These are phyloP conservation scores for Lutjanus erythropterus DNA, from an alignment of 2,113 vertebrate species.

Conservation along the genomic window DNA sequence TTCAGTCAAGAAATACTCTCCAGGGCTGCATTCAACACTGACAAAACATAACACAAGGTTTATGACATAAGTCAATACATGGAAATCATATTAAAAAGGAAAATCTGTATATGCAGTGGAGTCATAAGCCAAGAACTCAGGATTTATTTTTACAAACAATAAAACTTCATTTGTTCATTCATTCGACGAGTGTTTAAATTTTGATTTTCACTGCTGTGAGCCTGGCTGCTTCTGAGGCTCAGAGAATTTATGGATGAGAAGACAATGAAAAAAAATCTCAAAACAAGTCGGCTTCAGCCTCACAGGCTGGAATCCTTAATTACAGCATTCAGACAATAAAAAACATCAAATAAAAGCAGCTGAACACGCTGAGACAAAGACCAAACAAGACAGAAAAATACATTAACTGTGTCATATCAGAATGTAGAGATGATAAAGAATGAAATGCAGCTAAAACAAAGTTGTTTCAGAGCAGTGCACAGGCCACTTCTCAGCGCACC, in stretches of 20 bases:
- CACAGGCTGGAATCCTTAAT: not conserved
- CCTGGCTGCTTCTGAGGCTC: not conserved
- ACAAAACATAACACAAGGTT: too few species aligned
- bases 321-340: constrained; percentile 6
- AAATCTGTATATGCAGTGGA: not conserved
- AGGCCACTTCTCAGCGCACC: not conserved
- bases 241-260: not conserved
- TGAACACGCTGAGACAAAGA: not conserved
- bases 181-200: not conserved
- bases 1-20: too few species aligned
- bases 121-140: not conserved
- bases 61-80: not conserved
- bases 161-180: not conserved
- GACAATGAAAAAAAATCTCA: constrained; percentile 9
- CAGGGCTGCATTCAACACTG: too few species aligned
- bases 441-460: constrained; percentile 7
- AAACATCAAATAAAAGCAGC: constrained; percentile 2
- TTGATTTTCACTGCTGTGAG: not conserved
- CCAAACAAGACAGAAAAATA: not conserved
- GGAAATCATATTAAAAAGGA: not conserved
- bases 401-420: not conserved
- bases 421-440: not conserved
- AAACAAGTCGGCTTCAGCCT: constrained; percentile 1
- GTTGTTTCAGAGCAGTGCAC: not conserved
- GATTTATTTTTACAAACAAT: not conserved